Conservation (phyloP, 2,113 vertebrate genomes). For the Pachyramphus minor region DNA sequence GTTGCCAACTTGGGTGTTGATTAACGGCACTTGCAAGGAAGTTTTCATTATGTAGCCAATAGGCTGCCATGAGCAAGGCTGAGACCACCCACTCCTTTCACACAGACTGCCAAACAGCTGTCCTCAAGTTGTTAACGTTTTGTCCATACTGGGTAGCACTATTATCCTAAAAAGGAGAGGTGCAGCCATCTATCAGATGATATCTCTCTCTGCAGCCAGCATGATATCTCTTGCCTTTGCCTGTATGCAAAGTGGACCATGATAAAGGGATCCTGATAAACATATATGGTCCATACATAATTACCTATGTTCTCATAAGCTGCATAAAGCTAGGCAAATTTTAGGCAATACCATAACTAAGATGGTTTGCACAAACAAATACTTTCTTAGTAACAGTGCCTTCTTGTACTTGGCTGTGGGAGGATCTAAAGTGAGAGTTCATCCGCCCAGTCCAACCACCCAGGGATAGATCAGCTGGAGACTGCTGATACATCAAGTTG, state of each 20-base stretch:
- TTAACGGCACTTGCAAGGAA: not conserved
- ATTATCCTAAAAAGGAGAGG: not conserved
- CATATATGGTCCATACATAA: not conserved
- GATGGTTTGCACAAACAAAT: not conserved
- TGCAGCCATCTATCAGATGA: not conserved
- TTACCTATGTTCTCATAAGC: not conserved
- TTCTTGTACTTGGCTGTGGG: not conserved
- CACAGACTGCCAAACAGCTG: not conserved
- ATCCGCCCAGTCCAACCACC: not conserved
- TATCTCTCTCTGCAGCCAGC: not conserved
- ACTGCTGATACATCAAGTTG: not conserved
- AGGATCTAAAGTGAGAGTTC: not conserved
- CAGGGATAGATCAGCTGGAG: not conserved
- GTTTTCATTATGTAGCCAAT: not conserved
- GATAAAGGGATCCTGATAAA: not conserved
- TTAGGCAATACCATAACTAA: not conserved
- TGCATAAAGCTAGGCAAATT: not conserved
- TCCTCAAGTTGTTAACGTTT: not conserved
- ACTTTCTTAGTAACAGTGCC: not conserved
- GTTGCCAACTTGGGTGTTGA: not conserved
- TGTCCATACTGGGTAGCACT: not conserved
- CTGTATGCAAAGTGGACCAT: fast-evolving
- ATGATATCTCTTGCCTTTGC: not conserved
- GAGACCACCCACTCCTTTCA: conserved; percentile 12
- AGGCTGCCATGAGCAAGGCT: not conserved